Conservation (phyloP, 2,113 vertebrate genomes). For the Hippopotamus amphibius region DNA sequence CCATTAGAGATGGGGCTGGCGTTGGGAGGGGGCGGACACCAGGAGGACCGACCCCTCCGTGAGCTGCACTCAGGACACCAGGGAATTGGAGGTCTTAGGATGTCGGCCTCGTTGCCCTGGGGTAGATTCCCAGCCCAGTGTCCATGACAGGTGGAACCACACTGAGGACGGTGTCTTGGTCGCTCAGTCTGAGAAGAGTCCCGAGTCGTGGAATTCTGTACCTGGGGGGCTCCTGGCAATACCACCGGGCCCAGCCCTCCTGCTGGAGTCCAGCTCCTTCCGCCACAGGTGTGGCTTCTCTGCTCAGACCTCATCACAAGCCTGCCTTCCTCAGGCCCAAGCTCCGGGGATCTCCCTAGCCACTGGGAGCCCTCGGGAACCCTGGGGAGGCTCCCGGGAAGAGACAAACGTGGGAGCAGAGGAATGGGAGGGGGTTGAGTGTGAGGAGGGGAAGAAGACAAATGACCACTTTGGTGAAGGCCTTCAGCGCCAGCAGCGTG, state of each 20-base stretch:
- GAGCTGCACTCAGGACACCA: not conserved
- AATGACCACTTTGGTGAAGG: accelerated
- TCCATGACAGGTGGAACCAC: not conserved
- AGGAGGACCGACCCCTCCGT: not conserved
- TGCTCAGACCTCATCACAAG: not conserved
- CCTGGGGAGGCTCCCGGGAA: not conserved
- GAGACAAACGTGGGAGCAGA: not conserved
- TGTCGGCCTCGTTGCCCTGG: no score
- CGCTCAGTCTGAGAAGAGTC: not conserved
- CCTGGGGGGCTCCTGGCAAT: not conserved
- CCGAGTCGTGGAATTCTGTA: not conserved
- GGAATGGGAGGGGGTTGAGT: not conserved
- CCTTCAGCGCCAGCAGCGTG: accelerated
- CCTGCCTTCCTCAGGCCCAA: not conserved
- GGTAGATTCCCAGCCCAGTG: not conserved
- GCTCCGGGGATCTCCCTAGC: not conserved
- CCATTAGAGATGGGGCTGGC: not conserved
- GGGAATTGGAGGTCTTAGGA: not conserved
- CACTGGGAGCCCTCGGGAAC: not conserved
- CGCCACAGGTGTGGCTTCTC: not conserved
- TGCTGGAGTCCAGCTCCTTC: not conserved
- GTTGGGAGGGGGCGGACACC: not conserved
- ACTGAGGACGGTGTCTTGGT: not conserved
- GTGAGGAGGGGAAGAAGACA: not conserved
- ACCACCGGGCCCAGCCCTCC: no score